Evolutionary conservation across 2,113 vertebrate genomes (phyloP), one percentile per base, ranked within the genome.

Genomic region (Hoplias malabaricus): DNA sequence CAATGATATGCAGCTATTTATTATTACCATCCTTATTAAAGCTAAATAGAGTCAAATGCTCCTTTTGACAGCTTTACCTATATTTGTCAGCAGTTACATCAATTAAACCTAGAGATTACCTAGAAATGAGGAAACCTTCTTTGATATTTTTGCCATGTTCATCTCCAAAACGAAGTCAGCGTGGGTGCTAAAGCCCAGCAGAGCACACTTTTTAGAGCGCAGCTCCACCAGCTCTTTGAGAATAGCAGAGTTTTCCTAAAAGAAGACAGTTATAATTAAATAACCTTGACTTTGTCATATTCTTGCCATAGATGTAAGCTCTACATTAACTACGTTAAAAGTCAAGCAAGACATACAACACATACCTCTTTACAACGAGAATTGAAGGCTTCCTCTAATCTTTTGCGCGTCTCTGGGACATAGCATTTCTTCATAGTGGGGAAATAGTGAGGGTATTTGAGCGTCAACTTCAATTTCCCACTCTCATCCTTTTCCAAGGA

Each of bases 401-500:
- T 93, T 82, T 87, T 88, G 50, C 98, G 88, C 0, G 96, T 99
- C 81, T 98, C 96, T 0, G 96, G 95, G 68, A 98, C 91, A 0
- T 93, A 91, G 84, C 98, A 99, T 43, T 99, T 99, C 91, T 99
- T 99, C 90, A 99, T 94, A 72, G 98, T 92, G 0, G 98, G 96
- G 79, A 99, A 99, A 80, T 99, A 99, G 78, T 99, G 98, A 0
- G 98, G 98, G 86, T 99, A 99, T 78, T 99, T 99, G 56, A 99
- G 88, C 0, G 96, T 99, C 57, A 99, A 93, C 77, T 98, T 98
- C 71, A 99, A 86, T 72, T 90, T 93, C 11, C 93, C 95, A 0
- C 91, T 92, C 11, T 93, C 94, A 0, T 91, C 92, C 85, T 93
- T 94, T 78, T 99, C 98, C 89, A 99, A 88, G 0, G 96, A 94